These are phyloP conservation scores for Tauraco hartlaubi DNA, from an alignment of 2,797 vertebrate species.

Conservation along the genomic window DNA sequence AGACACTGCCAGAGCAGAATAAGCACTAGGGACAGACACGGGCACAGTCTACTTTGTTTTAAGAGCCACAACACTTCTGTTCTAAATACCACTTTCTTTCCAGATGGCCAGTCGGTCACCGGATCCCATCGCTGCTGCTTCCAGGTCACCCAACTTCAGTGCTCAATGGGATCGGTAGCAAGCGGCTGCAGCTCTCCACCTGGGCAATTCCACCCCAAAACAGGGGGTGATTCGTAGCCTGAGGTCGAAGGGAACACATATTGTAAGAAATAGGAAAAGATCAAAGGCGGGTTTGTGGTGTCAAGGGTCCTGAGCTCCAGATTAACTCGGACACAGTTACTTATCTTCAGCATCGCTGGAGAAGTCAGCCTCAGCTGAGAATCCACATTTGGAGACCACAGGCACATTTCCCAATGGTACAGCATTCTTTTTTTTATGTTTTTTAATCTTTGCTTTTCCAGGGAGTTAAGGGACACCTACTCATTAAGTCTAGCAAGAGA, in stretches of 20 bases:
- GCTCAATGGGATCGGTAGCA: accelerated
- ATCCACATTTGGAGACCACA: accelerated
- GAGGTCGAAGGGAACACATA: accelerated
- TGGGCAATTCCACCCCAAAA: neutral
- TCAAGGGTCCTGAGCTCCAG: neutral
- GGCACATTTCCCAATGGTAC: neutral
- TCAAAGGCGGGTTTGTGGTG: neutral
- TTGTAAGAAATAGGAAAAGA: neutral
- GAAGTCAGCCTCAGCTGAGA: neutral
- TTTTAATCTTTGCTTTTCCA: neutral
- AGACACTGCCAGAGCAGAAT: neutral
- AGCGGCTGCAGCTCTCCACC: neutral
- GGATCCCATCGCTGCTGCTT: neutral
- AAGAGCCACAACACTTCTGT: neutral
- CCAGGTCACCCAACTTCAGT: neutral
- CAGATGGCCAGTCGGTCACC: accelerated
- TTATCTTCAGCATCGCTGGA: neutral
- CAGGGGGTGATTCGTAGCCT: accelerated
- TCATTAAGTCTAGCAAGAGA: neutral
- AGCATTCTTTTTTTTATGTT: neutral
- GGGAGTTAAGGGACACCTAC: neutral
- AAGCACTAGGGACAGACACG: neutral
- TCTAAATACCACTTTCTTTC: accelerated
- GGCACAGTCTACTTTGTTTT: accelerated
- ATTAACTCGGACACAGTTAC: neutral